phyloP scores from a whole-genome alignment of 2,888 invertebrate genomes.

The Tholera decimalis region DNA sequence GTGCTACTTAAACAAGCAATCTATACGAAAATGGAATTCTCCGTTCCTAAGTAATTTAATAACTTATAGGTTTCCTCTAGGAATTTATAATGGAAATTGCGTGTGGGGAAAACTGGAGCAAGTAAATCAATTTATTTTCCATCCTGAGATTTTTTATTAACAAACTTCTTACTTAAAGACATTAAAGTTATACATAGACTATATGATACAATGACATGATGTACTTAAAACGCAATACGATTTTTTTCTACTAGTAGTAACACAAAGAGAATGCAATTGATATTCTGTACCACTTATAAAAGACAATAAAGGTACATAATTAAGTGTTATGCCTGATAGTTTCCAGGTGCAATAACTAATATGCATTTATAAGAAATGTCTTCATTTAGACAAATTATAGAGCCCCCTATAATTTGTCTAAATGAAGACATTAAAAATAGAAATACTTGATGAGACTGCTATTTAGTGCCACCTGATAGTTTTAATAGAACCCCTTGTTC shows the following conservation, averaged over 20 bases:
- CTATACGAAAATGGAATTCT: slow-evolving; percentile 59
- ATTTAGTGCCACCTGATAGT: slow-evolving; percentile 11
- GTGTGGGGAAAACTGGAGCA: slow-evolving; percentile 21
- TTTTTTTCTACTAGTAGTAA: background rate
- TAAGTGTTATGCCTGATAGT: slow-evolving; percentile 1
- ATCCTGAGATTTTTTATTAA: background rate
- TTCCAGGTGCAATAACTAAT: slow-evolving; percentile 29
- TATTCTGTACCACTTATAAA: background rate
- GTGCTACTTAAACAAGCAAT: slow-evolving; percentile 73
- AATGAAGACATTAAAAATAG: slow-evolving; percentile 31
- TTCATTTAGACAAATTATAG: too few relatives aligned
- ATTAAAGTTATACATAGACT: background rate
- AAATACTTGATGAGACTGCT: slow-evolving; percentile 10
- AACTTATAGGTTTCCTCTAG: slow-evolving; percentile 39
- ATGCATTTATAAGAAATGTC: slow-evolving; percentile 13
- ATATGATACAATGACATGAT: too few relatives aligned
- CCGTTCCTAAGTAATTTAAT: slow-evolving; percentile 59
- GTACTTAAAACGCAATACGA: too few relatives aligned
- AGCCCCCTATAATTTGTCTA: slow-evolving; percentile 3
- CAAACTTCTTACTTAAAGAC: background rate
- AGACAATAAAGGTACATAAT: slow-evolving; percentile 20
- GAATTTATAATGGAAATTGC: slow-evolving; percentile 31
- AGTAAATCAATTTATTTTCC: slow-evolving; percentile 34
- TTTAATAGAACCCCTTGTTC: background rate
- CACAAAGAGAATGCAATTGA: background rate